phyloP scores from a whole-genome alignment of 2,888 invertebrate genomes.

The Drosophila colorata region DNA sequence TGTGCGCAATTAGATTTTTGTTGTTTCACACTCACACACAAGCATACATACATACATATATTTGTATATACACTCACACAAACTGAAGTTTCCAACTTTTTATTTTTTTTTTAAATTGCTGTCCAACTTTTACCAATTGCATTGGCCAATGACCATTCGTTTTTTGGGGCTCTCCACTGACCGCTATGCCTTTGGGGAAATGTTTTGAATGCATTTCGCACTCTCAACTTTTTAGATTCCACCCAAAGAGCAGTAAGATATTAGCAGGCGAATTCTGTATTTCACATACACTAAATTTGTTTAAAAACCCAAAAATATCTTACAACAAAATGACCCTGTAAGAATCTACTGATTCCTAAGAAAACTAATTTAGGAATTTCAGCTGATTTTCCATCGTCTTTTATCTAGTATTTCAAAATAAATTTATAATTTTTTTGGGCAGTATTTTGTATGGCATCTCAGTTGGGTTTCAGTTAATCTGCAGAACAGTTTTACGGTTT shows the following conservation, averaged over 20 bases:
- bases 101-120: slow-evolving; percentile 43
- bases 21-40: slow-evolving; percentile 51
- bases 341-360: too few species aligned
- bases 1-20: slow-evolving; percentile 76
- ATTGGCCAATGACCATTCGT: slow-evolving; percentile 61
- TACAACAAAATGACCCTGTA: too few species aligned
- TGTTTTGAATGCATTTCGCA: slow-evolving; percentile 59
- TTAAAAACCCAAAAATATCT: too few species aligned
- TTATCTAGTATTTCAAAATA: too few species aligned
- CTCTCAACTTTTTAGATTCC: slow-evolving; percentile 63
- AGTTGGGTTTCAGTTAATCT: too few species aligned
- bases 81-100: slow-evolving; percentile 56
- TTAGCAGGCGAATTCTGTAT: slow-evolving; percentile 6
- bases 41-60: slow-evolving; percentile 17
- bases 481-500: too few species aligned
- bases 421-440: too few species aligned
- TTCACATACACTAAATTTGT: neutral
- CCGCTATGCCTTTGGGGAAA: slow-evolving; percentile 26
- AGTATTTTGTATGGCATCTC: too few species aligned
- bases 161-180: slow-evolving; percentile 19
- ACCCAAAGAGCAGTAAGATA: slow-evolving; percentile 10
- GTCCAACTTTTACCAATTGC: slow-evolving; percentile 68
- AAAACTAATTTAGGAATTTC: too few species aligned
- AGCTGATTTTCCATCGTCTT: too few species aligned
- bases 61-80: slow-evolving; percentile 8